phyloP scores from a whole-genome alignment of 2,888 invertebrate genomes.

The Sarcophaga variegata region DNA sequence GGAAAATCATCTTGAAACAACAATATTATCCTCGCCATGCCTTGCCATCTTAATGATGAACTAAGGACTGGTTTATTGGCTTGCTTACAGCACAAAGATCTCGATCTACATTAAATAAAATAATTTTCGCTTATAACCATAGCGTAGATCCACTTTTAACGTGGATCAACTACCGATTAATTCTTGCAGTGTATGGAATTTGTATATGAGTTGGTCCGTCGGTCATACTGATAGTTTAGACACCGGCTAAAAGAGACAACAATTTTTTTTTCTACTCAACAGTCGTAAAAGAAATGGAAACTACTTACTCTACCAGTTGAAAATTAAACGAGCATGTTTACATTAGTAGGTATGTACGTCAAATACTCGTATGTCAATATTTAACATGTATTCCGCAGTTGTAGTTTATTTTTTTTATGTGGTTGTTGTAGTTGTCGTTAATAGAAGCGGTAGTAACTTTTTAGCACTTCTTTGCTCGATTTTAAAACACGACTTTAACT shows the following conservation, averaged over 20 bases:
- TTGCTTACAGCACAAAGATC: too few relatives aligned
- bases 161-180: too few relatives aligned
- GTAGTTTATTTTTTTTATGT: neutral
- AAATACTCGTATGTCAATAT: neutral
- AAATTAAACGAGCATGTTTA: neutral
- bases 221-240: neutral
- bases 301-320: slow-evolving; percentile 21
- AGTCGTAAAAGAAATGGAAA: slow-evolving; percentile 65
- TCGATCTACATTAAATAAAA: too few relatives aligned
- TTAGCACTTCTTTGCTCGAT: slow-evolving; percentile 77
- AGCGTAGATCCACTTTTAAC: too few relatives aligned
- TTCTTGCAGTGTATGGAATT: too few relatives aligned
- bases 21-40: too few relatives aligned
- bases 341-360: neutral
- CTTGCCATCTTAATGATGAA: too few relatives aligned
- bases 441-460: slow-evolving; percentile 62
- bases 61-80: too few relatives aligned
- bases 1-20: too few relatives aligned
- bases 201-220: too few relatives aligned
- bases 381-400: neutral
- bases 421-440: neutral
- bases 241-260: slow-evolving; percentile 24
- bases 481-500: slow-evolving; percentile 71
- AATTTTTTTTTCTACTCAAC: neutral
- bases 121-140: too few relatives aligned